These are phyloP conservation scores for Cataglyphis hispanica DNA, from an alignment of 1,140 invertebrate species.

Conservation along the genomic window DNA sequence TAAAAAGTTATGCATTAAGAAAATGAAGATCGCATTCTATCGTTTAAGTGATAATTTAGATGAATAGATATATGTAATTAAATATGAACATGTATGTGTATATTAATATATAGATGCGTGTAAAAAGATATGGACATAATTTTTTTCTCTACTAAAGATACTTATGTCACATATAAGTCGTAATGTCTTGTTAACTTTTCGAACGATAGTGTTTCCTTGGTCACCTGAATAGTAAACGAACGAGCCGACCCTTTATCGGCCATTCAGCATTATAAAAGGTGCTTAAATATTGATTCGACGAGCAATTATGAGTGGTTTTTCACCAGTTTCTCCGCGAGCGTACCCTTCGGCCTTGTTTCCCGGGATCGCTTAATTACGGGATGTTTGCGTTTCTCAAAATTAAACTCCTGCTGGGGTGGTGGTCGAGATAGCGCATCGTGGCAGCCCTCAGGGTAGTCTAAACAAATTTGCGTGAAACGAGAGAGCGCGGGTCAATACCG, in stretches of 20 bases:
- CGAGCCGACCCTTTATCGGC: slow-evolving; percentile 59
- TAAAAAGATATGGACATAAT: too few relatives aligned
- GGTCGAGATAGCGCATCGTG: slow-evolving; percentile 62
- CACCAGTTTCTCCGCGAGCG: slow-evolving; percentile 62
- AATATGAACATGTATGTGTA: background rate
- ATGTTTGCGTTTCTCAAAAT: slow-evolving; percentile 80
- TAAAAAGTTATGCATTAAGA: slow-evolving; percentile 10
- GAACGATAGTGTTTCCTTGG: slow-evolving; percentile 12
- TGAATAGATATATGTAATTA: background rate
- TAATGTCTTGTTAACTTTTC: slow-evolving; percentile 35
- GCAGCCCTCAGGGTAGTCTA: slow-evolving; percentile 71
- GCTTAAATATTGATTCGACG: slow-evolving; percentile 77
- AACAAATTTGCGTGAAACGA: slow-evolving; percentile 76
- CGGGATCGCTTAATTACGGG: slow-evolving; percentile 76
- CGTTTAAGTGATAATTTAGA: background rate
- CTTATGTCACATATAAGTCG: background rate
- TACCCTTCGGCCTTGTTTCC: slow-evolving; percentile 72
- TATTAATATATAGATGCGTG: too few relatives aligned
- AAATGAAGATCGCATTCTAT: background rate
- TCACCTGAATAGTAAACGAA: slow-evolving; percentile 49
- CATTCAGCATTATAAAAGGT: slow-evolving; percentile 75
- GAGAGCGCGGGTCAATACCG: slow-evolving; percentile 65
- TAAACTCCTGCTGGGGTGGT: slow-evolving; percentile 67
- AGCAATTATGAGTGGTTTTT: slow-evolving; percentile 79
- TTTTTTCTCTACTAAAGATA: background rate